These are phyloP conservation scores for Paramisgurnus dabryanus DNA, from an alignment of 2,113 vertebrate species.

Conservation along the genomic window DNA sequence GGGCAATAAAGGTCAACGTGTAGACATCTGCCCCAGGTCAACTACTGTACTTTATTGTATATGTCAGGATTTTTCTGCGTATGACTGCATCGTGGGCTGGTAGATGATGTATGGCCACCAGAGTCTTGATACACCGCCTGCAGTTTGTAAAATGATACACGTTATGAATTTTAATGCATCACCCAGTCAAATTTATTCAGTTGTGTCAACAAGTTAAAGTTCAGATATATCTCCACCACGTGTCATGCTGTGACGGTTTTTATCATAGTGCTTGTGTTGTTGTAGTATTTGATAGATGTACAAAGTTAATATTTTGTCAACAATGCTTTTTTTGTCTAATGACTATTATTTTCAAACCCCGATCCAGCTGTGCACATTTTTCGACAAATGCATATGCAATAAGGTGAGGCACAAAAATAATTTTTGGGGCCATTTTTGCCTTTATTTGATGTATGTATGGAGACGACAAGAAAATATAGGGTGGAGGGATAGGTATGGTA, in stretches of 20 bases:
- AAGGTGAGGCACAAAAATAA: no score
- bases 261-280: neutral
- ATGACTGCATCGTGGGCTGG: neutral
- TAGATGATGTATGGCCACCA: neutral
- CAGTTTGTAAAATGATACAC: neutral
- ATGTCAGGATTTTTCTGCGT: neutral
- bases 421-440: no score
- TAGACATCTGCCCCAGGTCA: slow-evolving; percentile 32
- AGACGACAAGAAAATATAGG: no score
- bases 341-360: no score
- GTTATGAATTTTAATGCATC: slow-evolving; percentile 14
- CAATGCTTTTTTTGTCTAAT: no score
- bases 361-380: no score
- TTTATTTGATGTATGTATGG: no score
- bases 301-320: neutral
- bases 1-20: slow-evolving; percentile 38
- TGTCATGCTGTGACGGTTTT: neutral
- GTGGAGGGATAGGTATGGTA: no score
- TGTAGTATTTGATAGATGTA: neutral
- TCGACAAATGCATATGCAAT: no score
- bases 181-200: neutral
- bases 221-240: neutral
- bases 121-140: neutral
- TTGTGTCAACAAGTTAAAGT: neutral
- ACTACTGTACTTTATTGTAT: slow-evolving; percentile 13